Evolutionary conservation across 2,888 invertebrate species (phyloP).

Genomic region (Caenorhabditis sp.): DNA sequence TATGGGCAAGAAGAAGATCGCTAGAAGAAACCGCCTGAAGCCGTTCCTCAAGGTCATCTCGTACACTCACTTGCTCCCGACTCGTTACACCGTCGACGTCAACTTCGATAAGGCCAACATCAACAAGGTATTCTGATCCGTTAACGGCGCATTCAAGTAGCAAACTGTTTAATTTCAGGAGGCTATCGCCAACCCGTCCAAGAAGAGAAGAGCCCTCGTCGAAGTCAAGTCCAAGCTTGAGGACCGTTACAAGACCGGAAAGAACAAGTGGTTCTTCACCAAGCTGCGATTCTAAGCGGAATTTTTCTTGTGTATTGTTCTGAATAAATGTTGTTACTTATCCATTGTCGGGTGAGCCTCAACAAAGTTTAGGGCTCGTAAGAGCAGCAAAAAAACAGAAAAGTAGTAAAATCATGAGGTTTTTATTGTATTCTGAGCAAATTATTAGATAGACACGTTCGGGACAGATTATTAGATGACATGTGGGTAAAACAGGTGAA

Average conservation of each 20-base stretch:
- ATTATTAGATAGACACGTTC: too few species aligned
- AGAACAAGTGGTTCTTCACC: constrained; percentile 83
- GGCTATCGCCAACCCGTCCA: constrained; percentile 95
- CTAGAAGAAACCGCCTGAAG: constrained; percentile 97
- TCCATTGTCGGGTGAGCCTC: too few species aligned
- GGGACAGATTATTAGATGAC: too few species aligned
- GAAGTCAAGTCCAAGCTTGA: constrained; percentile 97
- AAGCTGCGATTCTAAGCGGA: constrained; percentile 82
- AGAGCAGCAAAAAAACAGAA: too few species aligned
- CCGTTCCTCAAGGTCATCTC: constrained; percentile 93
- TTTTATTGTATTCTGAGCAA: too few species aligned
- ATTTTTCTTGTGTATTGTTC: constrained; percentile 62
- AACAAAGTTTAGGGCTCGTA: too few species aligned
- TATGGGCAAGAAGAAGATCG: constrained; percentile 92
- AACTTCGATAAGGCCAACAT: constrained; percentile 91
- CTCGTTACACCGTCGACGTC: constrained; percentile 92
- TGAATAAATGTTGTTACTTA: constrained; percentile 60
- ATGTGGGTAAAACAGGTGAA: too few species aligned
- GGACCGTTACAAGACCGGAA: constrained; percentile 86
- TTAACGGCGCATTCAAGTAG: background rate
- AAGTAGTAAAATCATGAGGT: too few species aligned
- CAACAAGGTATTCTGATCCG: constrained; percentile 86
- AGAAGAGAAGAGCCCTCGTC: constrained; percentile 95
- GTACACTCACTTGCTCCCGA: constrained; percentile 86
- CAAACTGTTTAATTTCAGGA: constrained; percentile 85